Percentiles rank a stretch among this genome's conserved stretches.
Conservation (phyloP, 2,888 invertebrate genomes). For the Ectemnius cavifrons region DNA sequence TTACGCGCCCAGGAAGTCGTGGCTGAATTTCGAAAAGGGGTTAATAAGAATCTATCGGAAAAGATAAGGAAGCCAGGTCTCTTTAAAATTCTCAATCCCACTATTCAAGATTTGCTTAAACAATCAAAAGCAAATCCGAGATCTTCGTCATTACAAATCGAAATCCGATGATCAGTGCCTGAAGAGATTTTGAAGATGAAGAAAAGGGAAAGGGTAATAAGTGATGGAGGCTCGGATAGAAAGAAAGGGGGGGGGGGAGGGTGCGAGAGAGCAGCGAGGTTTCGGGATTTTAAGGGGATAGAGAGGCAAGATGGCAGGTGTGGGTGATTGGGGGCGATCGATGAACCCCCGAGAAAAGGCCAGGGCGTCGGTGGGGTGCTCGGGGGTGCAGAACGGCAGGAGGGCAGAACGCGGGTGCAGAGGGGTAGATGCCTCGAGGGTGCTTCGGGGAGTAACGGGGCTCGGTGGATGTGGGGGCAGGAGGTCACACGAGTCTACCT, state of each 20-base stretch:
- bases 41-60: neutral
- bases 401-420: slow-evolving; percentile 32
- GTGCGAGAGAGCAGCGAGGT: slow-evolving; percentile 43
- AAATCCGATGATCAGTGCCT: no score
- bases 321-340: slow-evolving; percentile 76
- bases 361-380: slow-evolving; percentile 49
- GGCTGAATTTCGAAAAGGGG: neutral
- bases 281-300: slow-evolving; percentile 66
- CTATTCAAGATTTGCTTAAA: no score
- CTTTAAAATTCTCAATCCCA: neutral
- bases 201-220: slow-evolving; percentile 22
- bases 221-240: slow-evolving; percentile 8
- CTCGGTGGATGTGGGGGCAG: slow-evolving; percentile 54
- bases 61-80: neutral
- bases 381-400: slow-evolving; percentile 28
- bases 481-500: slow-evolving; percentile 68
- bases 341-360: slow-evolving; percentile 74
- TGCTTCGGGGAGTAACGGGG: slow-evolving; percentile 51
- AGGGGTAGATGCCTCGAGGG: slow-evolving; percentile 49
- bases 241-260: slow-evolving; percentile 7
- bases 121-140: no score
- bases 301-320: slow-evolving; percentile 69
- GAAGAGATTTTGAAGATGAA: neutral
- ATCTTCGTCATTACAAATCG: no score
- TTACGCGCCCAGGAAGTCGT: neutral